phyloP scores from a whole-genome alignment of 2,888 invertebrate species.

The Napeogenes sylphis region DNA sequence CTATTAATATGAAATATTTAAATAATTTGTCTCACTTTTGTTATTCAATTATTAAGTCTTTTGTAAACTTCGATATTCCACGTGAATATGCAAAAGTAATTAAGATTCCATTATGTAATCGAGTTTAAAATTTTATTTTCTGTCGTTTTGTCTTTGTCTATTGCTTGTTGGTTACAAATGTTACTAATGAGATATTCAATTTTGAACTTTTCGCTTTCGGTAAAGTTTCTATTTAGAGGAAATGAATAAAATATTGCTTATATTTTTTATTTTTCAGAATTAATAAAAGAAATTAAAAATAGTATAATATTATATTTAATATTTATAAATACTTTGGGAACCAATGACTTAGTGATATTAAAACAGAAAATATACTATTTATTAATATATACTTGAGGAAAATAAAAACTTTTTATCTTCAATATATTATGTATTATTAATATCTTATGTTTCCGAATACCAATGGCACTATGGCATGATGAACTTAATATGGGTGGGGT shows the following conservation, averaged over 20 bases:
- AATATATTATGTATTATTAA: neutral
- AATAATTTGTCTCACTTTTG: neutral
- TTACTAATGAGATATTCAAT: conserved; percentile 3
- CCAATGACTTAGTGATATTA: no score
- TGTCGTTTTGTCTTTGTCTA: conserved; percentile 4
- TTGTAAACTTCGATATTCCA: neutral
- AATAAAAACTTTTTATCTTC: no score
- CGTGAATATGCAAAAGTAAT: neutral
- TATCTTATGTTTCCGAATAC: neutral
- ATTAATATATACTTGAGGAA: no score
- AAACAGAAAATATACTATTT: no score
- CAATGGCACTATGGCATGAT: conserved; percentile 13
- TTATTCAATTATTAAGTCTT: neutral
- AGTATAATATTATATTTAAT: no score
- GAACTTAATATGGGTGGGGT: conserved; percentile 19
- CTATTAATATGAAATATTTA: no score
- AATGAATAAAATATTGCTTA: no score
- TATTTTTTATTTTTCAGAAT: no score
- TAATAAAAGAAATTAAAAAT: no score
- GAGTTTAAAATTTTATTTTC: conserved; percentile 3
- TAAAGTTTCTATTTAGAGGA: no score
- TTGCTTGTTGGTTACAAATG: conserved; percentile 1
- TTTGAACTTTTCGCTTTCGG: neutral
- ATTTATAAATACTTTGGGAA: no score
- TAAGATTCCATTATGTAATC: conserved; percentile 3